Evolutionary conservation across 2,888 invertebrate species (phyloP), one percentile per base, ranked within the genome.

Genomic region (Catotricha subobsoleta): DNA sequence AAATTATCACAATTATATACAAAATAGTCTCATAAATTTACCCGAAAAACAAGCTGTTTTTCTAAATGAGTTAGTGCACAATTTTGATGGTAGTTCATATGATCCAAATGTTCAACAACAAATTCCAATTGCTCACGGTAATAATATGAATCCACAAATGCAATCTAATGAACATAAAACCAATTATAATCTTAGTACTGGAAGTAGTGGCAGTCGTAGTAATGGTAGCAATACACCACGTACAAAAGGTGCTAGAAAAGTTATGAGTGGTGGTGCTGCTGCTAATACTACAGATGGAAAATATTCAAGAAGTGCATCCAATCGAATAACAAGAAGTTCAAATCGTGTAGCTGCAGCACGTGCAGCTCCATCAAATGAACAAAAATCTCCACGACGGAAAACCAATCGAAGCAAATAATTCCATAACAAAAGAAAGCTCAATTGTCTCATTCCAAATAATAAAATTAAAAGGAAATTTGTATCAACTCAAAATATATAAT

Each of bases 1-100:
- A 30, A 46, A 48, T 29, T 43, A 47, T 25, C 45, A 43, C 21
- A 48, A 48, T 30, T 46, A 43, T 33, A 34, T 45, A 21, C 47
- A 47, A 40, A 48, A 48, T 29, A 46, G 45, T 21, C 46, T 45
- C 42, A 46, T 48, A 12, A 48, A 48, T 43, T 45, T 48, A n/a
- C 47, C 46, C 39, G 47, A 46, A 15, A 47, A 48, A 30, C 45
- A 45, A 37, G 45, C 47, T 4, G 44, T 47, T 13, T 23, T 48
- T 9, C 29, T 44, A 15, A 43, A 43, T 21, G 44, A 46, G 34
- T 35, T 37, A 28, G 15, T 27, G 19, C 40, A 28, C 33, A 42
- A 37, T 29, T 33, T 33, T 12, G 42, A 43, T 34, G 25, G 35
- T 12, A 28, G 30, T 30, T 31, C 35, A 13, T 37, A 41, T 20